Evolutionary conservation across 2,113 vertebrate species (phyloP).

Genomic region (Epinephelus cyanopodus): DNA sequence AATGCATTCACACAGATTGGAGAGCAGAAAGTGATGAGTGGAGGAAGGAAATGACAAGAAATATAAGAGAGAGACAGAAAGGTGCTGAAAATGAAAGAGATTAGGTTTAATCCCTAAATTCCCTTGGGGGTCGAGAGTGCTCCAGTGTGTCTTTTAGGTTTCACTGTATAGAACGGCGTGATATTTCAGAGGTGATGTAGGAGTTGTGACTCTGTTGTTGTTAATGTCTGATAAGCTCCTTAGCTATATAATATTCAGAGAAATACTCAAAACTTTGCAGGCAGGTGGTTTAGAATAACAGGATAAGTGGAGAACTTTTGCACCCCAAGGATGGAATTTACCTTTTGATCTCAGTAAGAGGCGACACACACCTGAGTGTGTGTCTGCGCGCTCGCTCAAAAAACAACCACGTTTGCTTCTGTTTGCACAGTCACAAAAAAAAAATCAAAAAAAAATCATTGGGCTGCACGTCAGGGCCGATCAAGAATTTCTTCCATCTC

Average conservation of each 20-base stretch:
- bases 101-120: slow-evolving; percentile 44
- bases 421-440: slow-evolving; percentile 37
- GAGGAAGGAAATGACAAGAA: slow-evolving; percentile 46
- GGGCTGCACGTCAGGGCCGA: slow-evolving; percentile 66
- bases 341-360: slow-evolving; percentile 53
- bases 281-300: slow-evolving; percentile 45
- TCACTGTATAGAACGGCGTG: background rate
- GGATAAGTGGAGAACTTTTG: slow-evolving; percentile 51
- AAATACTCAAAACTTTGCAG: slow-evolving; percentile 51
- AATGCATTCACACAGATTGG: slow-evolving; percentile 16
- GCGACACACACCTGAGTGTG: slow-evolving; percentile 39
- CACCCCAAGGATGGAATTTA: slow-evolving; percentile 41
- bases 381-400: slow-evolving; percentile 1
- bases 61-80: slow-evolving; percentile 30
- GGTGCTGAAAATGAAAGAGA: slow-evolving; percentile 53
- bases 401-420: slow-evolving; percentile 46
- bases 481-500: slow-evolving; percentile 76
- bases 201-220: slow-evolving; percentile 48
- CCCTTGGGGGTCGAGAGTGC: slow-evolving; percentile 54
- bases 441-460: slow-evolving; percentile 51
- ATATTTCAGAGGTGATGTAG: slow-evolving; percentile 41
- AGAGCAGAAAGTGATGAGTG: slow-evolving; percentile 15
- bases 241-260: slow-evolving; percentile 48
- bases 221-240: slow-evolving; percentile 60
- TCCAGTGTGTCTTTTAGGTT: slow-evolving; percentile 13